These are phyloP conservation scores for Pseudomyrmex sp. DNA, from an alignment of 1,140 invertebrate genomes.

Conservation along the genomic window DNA sequence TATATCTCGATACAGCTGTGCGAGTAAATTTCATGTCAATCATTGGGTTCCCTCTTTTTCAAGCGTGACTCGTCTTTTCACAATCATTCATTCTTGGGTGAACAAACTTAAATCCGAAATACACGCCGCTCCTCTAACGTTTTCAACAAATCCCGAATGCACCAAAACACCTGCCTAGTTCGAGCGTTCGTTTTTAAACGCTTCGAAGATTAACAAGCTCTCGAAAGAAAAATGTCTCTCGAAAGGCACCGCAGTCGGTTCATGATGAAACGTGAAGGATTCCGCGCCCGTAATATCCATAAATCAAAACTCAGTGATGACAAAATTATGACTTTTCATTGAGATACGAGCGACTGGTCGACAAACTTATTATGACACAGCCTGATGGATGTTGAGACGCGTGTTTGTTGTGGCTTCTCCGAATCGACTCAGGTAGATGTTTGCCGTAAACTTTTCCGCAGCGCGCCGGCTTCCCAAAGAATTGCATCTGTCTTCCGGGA, in stretches of 20 bases:
- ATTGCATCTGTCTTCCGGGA: constrained; percentile 63
- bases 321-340: constrained; percentile 28
- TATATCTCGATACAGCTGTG: background rate
- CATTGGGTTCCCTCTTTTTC: background rate
- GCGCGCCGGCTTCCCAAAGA: constrained; percentile 43
- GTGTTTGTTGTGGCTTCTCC: background rate
- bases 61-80: constrained; percentile 44
- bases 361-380: constrained; percentile 31
- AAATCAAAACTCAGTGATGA: constrained; percentile 22
- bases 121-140: background rate
- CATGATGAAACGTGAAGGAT: constrained; percentile 31
- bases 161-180: constrained; percentile 30
- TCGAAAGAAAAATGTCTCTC: background rate
- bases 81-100: background rate
- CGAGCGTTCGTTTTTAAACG: background rate
- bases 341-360: background rate
- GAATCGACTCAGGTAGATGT: constrained; percentile 21
- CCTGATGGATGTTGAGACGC: constrained; percentile 20
- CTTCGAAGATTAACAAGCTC: constrained; percentile 10
- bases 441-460: constrained; percentile 29
- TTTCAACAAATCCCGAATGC: constrained; percentile 10
- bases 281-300: constrained; percentile 1
- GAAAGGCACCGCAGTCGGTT: constrained; percentile 11
- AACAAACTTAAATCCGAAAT: constrained; percentile 5
- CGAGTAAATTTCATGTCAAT: constrained; percentile 22